These are phyloP conservation scores for Platichthys flesus DNA, from an alignment of 2,113 vertebrate species.

Conservation along the genomic window DNA sequence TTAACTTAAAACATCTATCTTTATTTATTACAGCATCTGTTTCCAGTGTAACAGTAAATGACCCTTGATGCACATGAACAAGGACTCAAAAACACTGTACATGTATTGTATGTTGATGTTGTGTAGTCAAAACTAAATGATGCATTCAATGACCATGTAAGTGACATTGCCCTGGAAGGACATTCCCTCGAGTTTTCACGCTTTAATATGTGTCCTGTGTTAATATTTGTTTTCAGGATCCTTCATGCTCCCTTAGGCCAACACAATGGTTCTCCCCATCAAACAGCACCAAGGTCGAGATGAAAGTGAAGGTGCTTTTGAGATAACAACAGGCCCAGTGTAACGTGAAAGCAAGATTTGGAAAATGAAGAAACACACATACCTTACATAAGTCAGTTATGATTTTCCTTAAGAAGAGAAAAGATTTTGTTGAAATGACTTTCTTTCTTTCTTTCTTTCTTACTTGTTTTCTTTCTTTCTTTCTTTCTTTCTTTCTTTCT, in stretches of 20 bases:
- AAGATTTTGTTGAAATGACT: not conserved
- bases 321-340: not conserved
- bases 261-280: not conserved
- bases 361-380: not conserved
- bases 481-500: not conserved
- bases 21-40: not conserved
- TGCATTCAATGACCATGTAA: conserved; percentile 23
- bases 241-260: conserved; percentile 22
- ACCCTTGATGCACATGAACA: conserved; percentile 4
- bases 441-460: not conserved
- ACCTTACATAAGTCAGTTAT: no score
- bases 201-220: conserved; percentile 25
- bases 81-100: not conserved
- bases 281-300: conserved; percentile 34
- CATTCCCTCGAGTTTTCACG: conserved; percentile 14
- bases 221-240: conserved; percentile 56
- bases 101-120: not conserved
- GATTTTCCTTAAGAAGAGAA: no score
- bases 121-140: conserved; percentile 21
- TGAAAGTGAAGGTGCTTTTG: conserved; percentile 20
- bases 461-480: not conserved
- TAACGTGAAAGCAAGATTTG: not conserved
- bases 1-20: no score
- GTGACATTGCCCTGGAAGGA: conserved; percentile 38
- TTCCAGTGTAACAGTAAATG: conserved; percentile 2